Evolutionary conservation across 2,888 invertebrate species (phyloP), one percentile per base, ranked within the genome.

Genomic region (Bellardia bayeri): DNA sequence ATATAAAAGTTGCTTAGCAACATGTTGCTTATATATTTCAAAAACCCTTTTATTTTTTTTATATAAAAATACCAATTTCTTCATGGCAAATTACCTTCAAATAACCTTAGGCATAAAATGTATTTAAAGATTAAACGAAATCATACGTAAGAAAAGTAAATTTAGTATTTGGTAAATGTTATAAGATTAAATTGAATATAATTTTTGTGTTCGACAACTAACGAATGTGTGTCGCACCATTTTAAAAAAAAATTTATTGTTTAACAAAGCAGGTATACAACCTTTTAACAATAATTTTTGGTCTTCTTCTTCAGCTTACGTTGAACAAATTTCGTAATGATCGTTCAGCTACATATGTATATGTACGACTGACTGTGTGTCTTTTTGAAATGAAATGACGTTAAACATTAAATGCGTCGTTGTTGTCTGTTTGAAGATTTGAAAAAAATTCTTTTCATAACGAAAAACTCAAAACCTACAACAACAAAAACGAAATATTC

Each of bases 221-320:
- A 82, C 40, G 11, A 66, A n/a, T 64, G 61, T 80, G 30, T 80
- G 14, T 74, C 66, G 82, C 81, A 84, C 42, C 37, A 2, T 83
- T 68, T 74, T 80, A 68, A 85, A 85, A 85, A 85, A 76, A 54
- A 79, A 86, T 87, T 87, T 87, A 86, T 80, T 76, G 85, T 81
- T 81, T 72, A 81, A 87, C 61, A 82, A 85, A 82, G 87, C 87
- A 87, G 87, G 87, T 87, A 87, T 82, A 87, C 87, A 87, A 85
- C 82, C 85, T 87, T 85, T 81, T 68, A 74, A 80, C 82, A 82
- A 79, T 85, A 83, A 71, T 85, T 72, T 61, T 45, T 30, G 74
- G 23, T 8, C 69, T 74, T 68, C 9, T 54, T 64, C 51, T 81
- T 54, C 58, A 13, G 63, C 64, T 64, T 56, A 72, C 69, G 54